phyloP scores from a whole-genome alignment of 2,113 vertebrate genomes.

The Caranx melampygus region DNA sequence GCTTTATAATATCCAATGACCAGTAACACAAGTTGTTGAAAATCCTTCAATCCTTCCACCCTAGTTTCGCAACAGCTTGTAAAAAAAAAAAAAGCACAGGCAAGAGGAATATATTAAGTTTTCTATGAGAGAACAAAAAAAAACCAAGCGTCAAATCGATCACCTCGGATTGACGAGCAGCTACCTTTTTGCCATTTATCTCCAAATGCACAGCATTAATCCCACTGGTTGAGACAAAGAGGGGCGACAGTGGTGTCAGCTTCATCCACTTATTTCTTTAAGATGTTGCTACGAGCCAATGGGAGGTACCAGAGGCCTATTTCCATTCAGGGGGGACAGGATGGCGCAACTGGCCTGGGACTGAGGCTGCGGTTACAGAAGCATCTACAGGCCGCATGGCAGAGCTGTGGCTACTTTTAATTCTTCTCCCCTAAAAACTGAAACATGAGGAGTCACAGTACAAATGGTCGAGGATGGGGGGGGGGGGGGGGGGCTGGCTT shows the following conservation, averaged over 20 bases:
- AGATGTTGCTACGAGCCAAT: slow-evolving; percentile 28
- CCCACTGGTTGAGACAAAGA: slow-evolving; percentile 35
- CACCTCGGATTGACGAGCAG: slow-evolving; percentile 7
- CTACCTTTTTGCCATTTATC: slow-evolving; percentile 33
- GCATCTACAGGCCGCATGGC: slow-evolving; percentile 34
- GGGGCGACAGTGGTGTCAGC: slow-evolving; percentile 12
- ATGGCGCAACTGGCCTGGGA: slow-evolving; percentile 53
- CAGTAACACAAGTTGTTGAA: not conserved
- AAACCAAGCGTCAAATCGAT: not conserved
- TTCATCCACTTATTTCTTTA: slow-evolving; percentile 35
- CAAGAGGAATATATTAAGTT: not conserved
- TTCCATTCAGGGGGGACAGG: slow-evolving; percentile 34
- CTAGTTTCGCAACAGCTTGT: slow-evolving; percentile 11
- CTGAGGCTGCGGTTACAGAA: slow-evolving; percentile 55
- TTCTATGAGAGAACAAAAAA: not conserved
- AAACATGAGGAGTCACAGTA: slow-evolving; percentile 4
- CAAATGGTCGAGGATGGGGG: not conserved
- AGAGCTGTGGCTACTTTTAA: slow-evolving; percentile 35
- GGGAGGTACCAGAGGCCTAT: slow-evolving; percentile 38
- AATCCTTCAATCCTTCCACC: slow-evolving; percentile 16
- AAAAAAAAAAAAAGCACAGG: not conserved
- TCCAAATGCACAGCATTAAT: slow-evolving; percentile 24
- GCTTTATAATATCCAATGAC: not conserved
- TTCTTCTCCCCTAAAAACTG: slow-evolving; percentile 11
- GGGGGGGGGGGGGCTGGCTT: too few relatives aligned